phyloP scores from a whole-genome alignment of 2,888 invertebrate species.

The Phlogophora meticulosa region DNA sequence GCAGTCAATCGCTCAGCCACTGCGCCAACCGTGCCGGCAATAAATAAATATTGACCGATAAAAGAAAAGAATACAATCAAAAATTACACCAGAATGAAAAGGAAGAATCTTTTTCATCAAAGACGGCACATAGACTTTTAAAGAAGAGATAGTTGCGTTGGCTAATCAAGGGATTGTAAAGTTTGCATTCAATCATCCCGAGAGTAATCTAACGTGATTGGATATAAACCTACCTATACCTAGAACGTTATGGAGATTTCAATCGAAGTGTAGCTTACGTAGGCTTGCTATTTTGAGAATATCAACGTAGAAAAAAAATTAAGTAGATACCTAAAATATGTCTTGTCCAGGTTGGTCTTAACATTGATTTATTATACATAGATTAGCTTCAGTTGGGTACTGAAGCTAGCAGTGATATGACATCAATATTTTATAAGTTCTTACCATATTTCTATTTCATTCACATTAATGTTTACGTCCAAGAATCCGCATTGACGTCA shows the following conservation, averaged over 20 bases:
- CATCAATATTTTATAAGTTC: background rate
- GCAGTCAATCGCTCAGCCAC: too few relatives aligned
- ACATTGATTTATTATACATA: background rate
- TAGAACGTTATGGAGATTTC: slow-evolving; percentile 6
- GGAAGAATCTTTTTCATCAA: background rate
- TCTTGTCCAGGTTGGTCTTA: background rate
- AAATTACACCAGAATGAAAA: background rate
- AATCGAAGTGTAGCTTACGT: slow-evolving; percentile 1
- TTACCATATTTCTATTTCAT: slow-evolving; percentile 6
- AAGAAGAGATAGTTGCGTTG: background rate
- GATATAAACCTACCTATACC: slow-evolving; percentile 4
- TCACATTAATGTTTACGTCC: slow-evolving; percentile 3
- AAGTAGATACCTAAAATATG: too few relatives aligned
- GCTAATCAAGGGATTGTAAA: slow-evolving; percentile 19
- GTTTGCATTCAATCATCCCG: slow-evolving; percentile 35
- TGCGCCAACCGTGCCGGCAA: too few relatives aligned
- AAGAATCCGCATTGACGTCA: slow-evolving; percentile 21
- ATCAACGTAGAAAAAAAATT: background rate
- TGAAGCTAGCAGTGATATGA: background rate
- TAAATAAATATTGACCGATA: slow-evolving; percentile 7
- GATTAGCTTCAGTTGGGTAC: slow-evolving; percentile 2
- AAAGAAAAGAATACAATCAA: background rate
- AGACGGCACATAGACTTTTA: background rate
- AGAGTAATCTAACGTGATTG: slow-evolving; percentile 23
- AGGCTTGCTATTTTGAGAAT: background rate